These are phyloP conservation scores for Drosophila subpulchrella DNA, from an alignment of 1,140 invertebrate species.

Conservation along the genomic window DNA sequence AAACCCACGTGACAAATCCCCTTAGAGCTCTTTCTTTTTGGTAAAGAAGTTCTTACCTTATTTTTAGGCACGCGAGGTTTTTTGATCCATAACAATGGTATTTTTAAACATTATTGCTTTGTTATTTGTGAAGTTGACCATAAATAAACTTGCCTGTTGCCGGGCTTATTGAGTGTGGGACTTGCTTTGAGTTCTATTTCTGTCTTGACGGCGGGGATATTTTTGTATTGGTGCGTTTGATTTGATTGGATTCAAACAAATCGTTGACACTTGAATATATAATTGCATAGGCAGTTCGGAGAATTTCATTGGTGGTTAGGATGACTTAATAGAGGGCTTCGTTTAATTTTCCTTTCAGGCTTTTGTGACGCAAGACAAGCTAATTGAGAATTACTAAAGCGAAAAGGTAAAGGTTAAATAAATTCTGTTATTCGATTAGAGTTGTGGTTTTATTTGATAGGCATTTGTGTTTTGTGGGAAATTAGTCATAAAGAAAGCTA, in stretches of 20 bases:
- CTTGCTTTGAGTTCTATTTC: conserved; percentile 29
- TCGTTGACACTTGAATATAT: conserved; percentile 9
- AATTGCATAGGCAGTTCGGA: conserved; percentile 2
- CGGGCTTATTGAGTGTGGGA: conserved; percentile 21
- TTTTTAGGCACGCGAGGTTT: conserved; percentile 14
- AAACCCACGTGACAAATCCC: conserved; percentile 5
- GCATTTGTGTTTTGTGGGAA: background rate
- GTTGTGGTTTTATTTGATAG: conserved; percentile 2
- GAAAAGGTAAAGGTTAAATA: background rate
- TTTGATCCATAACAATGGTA: background rate
- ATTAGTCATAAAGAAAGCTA: background rate
- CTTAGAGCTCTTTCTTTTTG: background rate
- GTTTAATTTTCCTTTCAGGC: background rate
- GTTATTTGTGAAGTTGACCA: conserved; percentile 21
- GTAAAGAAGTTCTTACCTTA: conserved; percentile 19
- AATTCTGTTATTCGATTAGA: background rate
- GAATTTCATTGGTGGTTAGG: conserved; percentile 13
- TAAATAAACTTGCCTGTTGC: conserved; percentile 39
- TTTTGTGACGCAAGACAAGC: conserved; percentile 15
- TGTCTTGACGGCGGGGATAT: conserved; percentile 8
- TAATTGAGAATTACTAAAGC: background rate
- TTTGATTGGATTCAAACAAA: conserved; percentile 6
- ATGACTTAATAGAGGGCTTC: conserved; percentile 16
- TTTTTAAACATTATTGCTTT: conserved; percentile 23
- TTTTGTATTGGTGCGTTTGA: background rate